Percentiles rank a stretch among this genome's conserved stretches.
Conservation (phyloP, 2,113 vertebrate genomes). For the Carassius gibelio region DNA sequence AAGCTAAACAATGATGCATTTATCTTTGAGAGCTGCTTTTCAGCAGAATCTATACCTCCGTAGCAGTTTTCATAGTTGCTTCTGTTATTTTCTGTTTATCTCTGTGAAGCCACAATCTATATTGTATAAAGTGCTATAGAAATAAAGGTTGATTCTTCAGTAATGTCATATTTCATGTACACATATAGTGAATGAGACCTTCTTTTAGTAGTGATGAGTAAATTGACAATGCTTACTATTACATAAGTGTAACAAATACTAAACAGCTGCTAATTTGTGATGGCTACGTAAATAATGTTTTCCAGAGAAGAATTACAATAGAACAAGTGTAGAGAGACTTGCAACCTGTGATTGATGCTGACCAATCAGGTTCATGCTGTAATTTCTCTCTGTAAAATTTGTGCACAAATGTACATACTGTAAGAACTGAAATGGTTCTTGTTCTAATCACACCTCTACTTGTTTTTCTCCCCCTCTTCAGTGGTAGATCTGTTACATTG, state of each 20-base stretch:
- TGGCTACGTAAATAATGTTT: neutral
- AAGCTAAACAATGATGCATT: too few species aligned
- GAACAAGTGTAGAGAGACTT: neutral
- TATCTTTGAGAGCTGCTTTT: too few species aligned
- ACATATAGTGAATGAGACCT: too few species aligned
- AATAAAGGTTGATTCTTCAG: too few species aligned
- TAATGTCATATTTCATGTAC: too few species aligned
- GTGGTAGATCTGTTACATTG: constrained; percentile 97
- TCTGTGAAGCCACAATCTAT: too few species aligned
- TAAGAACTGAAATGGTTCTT: neutral
- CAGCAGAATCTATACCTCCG: too few species aligned
- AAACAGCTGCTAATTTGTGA: neutral
- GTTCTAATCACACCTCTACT: neutral
- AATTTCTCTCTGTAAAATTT: neutral
- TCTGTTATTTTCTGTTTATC: too few species aligned
- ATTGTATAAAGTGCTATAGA: too few species aligned
- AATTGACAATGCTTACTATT: too few species aligned
- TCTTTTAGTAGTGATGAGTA: too few species aligned
- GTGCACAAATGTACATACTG: neutral
- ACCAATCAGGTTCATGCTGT: neutral
- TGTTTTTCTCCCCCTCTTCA: constrained; percentile 60
- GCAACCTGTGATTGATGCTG: neutral
- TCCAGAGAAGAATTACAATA: neutral
- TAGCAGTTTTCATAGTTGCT: too few species aligned
- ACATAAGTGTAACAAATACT: neutral